These are phyloP conservation scores for Orientallactaga sibirica DNA, from an alignment of 2,797 vertebrate species.

Conservation along the genomic window DNA sequence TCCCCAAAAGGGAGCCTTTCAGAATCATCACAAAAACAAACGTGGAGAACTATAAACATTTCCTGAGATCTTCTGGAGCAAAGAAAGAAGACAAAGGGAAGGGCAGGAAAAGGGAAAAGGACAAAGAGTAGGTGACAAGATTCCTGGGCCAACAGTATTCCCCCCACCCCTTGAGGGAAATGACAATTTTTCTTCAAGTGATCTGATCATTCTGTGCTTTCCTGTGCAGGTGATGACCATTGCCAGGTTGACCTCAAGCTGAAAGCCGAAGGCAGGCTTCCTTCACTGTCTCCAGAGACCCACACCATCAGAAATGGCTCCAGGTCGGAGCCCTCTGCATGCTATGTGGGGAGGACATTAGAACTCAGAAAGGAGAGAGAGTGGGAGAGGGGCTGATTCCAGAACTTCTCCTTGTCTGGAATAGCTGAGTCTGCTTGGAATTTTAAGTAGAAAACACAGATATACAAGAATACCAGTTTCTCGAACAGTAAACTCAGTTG, in stretches of 20 bases:
- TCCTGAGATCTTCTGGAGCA: slow-evolving; percentile 34
- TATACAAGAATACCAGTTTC: background rate
- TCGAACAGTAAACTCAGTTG: background rate
- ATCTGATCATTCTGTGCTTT: background rate
- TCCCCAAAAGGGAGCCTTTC: slow-evolving; percentile 48
- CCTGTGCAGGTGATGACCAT: background rate
- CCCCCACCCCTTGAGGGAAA: background rate
- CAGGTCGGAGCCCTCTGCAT: slow-evolving; percentile 18
- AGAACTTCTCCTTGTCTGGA: slow-evolving; percentile 39
- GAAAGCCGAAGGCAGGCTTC: slow-evolving; percentile 17
- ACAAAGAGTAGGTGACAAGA: background rate
- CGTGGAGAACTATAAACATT: background rate
- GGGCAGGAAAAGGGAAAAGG: background rate
- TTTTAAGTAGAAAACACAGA: slow-evolving; percentile 47
- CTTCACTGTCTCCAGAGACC: background rate
- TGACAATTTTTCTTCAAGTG: background rate
- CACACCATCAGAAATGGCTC: background rate
- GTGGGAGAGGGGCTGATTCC: background rate
- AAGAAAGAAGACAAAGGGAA: background rate
- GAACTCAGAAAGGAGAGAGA: background rate
- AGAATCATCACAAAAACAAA: background rate
- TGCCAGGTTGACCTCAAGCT: background rate
- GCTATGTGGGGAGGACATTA: background rate
- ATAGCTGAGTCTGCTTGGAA: slow-evolving; percentile 34
- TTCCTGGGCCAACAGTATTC: background rate